These are phyloP conservation scores for Halictus quadricinctus DNA, from an alignment of 2,888 invertebrate species.

Conservation along the genomic window DNA sequence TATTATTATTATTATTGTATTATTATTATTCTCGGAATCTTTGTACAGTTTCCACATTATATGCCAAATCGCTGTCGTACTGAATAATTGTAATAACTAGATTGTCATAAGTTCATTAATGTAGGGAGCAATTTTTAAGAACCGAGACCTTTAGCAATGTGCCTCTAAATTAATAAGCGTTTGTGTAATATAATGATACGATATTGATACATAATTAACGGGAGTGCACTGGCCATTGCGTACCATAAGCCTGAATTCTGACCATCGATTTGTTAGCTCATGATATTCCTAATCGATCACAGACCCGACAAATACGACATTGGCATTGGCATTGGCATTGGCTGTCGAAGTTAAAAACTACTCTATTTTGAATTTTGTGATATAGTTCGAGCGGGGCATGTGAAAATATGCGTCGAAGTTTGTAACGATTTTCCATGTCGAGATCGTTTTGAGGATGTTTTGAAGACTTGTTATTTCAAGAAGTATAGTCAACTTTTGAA, in stretches of 20 bases:
- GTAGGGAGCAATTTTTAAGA: slow-evolving; percentile 77
- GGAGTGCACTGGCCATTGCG: slow-evolving; percentile 69
- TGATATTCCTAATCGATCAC: slow-evolving; percentile 74
- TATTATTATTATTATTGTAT: slow-evolving; percentile 20
- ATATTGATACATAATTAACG: slow-evolving; percentile 72
- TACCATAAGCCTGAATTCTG: slow-evolving; percentile 75
- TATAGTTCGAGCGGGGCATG: slow-evolving; percentile 73
- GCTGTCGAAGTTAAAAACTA: slow-evolving; percentile 72
- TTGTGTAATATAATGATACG: slow-evolving; percentile 77
- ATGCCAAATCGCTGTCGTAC: slow-evolving; percentile 72
- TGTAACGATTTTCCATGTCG: slow-evolving; percentile 72
- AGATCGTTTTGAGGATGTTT: slow-evolving; percentile 61
- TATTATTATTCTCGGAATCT: slow-evolving; percentile 62
- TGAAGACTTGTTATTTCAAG: slow-evolving; percentile 64
- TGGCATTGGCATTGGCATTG: slow-evolving; percentile 73
- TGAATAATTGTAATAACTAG: slow-evolving; percentile 69
- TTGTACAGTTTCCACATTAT: slow-evolving; percentile 72
- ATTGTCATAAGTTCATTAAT: slow-evolving; percentile 75
- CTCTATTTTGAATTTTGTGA: slow-evolving; percentile 77
- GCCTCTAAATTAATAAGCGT: slow-evolving; percentile 82
- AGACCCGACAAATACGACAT: slow-evolving; percentile 70
- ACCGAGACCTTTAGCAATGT: slow-evolving; percentile 81
- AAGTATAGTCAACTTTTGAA: slow-evolving; percentile 71
- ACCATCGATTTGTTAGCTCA: slow-evolving; percentile 73
- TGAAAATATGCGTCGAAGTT: slow-evolving; percentile 70